phyloP scores from a whole-genome alignment of 2,888 invertebrate species.

The Spatulosminthurus flaviceps region DNA sequence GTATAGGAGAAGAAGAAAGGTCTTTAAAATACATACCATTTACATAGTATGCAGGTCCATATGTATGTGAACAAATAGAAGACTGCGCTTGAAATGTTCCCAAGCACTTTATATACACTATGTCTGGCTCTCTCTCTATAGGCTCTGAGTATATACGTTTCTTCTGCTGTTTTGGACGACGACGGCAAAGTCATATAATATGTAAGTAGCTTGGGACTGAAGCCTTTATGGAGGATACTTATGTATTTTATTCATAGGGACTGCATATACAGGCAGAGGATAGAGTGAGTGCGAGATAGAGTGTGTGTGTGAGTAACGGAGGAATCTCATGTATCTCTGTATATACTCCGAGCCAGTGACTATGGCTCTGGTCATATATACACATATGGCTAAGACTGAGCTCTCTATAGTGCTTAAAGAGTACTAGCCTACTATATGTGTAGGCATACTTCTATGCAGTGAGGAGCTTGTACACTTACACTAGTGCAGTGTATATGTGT shows the following conservation, averaged over 20 bases:
- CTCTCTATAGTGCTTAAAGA: slow-evolving; percentile 2
- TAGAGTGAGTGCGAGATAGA: background rate
- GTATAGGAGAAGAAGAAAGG: background rate
- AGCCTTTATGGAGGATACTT: too few relatives aligned
- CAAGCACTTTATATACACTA: too few relatives aligned
- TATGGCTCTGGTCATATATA: background rate
- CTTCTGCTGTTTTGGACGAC: too few relatives aligned
- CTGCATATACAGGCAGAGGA: background rate
- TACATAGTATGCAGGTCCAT: too few relatives aligned
- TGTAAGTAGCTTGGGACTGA: too few relatives aligned
- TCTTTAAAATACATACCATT: too few relatives aligned
- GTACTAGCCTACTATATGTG: slow-evolving; percentile 18
- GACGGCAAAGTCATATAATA: too few relatives aligned
- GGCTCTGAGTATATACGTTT: too few relatives aligned
- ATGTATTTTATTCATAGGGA: too few relatives aligned
- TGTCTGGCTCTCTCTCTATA: too few relatives aligned
- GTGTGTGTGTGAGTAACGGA: background rate
- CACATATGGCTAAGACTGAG: background rate
- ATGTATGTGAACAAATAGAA: background rate
- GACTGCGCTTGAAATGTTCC: background rate
- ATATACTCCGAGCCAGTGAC: background rate
- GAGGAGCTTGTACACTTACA: background rate
- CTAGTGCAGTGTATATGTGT: slow-evolving; percentile 23
- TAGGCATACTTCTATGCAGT: background rate
- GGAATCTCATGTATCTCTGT: background rate